Percentiles rank a stretch among this genome's conserved stretches.
phyloP scores from a whole-genome alignment of 2,888 invertebrate species.

The Nephrotoma appendiculata region DNA sequence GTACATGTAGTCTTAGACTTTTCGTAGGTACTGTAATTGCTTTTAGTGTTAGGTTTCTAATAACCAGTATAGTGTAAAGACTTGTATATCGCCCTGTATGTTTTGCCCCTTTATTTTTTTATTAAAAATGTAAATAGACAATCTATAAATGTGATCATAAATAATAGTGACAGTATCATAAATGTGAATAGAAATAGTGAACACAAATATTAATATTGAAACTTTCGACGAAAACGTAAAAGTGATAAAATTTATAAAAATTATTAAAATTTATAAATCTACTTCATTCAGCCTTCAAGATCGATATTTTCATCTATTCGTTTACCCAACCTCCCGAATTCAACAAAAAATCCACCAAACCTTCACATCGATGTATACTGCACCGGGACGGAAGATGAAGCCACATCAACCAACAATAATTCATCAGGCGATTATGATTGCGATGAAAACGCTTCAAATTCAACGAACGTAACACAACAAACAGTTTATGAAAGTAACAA shows the following conservation, averaged over 20 bases:
- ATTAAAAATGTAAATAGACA: neutral
- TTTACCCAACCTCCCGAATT: conserved; percentile 4
- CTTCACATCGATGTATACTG: conserved; percentile 65
- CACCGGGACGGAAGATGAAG: conserved; percentile 42
- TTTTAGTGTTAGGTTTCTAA: neutral
- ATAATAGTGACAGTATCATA: neutral
- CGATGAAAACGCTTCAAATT: conserved; percentile 27
- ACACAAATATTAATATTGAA: neutral
- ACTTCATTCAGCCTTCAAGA: neutral
- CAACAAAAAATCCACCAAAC: conserved; percentile 39
- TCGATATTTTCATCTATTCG: conserved; percentile 7
- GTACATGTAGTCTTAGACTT: neutral
- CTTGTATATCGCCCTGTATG: neutral
- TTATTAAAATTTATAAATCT: neutral
- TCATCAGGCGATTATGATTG: conserved; percentile 23
- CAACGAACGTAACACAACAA: conserved; percentile 35
- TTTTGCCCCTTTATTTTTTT: neutral
- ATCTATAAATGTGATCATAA: neutral
- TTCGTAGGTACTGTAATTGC: neutral
- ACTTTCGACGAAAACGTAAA: neutral
- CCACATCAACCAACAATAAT: conserved; percentile 21
- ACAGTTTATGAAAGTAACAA: conserved; percentile 49
- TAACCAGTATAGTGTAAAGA: neutral
- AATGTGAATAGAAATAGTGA: neutral
- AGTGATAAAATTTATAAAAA: neutral